Percentiles rank a stretch among this genome's conserved stretches.
phyloP scores from a whole-genome alignment of 2,113 vertebrate genomes.

The Arvicanthis niloticus region DNA sequence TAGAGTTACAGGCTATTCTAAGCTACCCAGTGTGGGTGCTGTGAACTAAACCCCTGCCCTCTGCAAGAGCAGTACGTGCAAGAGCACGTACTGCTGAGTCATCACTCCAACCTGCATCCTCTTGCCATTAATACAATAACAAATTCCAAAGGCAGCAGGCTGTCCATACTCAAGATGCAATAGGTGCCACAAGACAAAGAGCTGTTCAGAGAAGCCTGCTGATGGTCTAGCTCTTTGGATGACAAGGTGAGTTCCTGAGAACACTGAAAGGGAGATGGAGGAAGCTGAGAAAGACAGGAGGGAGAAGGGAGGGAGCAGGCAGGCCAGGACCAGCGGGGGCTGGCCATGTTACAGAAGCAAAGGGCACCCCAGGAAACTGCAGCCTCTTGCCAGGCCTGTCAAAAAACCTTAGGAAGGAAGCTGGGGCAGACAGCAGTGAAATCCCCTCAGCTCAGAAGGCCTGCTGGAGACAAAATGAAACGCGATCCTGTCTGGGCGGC shows the following conservation, averaged over 20 bases:
- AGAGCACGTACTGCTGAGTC: not conserved
- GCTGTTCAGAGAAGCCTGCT: not conserved
- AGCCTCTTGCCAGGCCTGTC: slow-evolving; percentile 45
- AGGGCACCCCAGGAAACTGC: slow-evolving; percentile 46
- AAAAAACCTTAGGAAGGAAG: slow-evolving; percentile 73
- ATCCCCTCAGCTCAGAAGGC: slow-evolving; percentile 79
- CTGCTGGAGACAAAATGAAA: slow-evolving; percentile 89
- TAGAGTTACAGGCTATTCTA: not conserved
- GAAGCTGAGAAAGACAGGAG: not conserved
- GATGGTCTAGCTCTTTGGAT: not conserved
- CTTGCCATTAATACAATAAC: not conserved
- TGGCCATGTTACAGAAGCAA: not conserved
- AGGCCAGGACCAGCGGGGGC: not conserved
- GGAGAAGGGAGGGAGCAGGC: not conserved
- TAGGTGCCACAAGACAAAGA: not conserved
- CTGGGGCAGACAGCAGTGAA: slow-evolving; percentile 59
- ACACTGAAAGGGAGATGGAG: not conserved
- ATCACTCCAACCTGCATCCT: too few species aligned
- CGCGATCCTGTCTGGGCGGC: slow-evolving; percentile 85
- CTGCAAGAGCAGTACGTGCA: too few species aligned
- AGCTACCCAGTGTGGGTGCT: not conserved
- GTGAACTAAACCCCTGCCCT: not conserved
- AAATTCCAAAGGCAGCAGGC: too few species aligned
- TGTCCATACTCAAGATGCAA: too few species aligned
- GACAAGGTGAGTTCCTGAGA: not conserved